Base-by-base conservation (phyloP, 2,797 vertebrate species). In the Myotis myotis region DNA sequence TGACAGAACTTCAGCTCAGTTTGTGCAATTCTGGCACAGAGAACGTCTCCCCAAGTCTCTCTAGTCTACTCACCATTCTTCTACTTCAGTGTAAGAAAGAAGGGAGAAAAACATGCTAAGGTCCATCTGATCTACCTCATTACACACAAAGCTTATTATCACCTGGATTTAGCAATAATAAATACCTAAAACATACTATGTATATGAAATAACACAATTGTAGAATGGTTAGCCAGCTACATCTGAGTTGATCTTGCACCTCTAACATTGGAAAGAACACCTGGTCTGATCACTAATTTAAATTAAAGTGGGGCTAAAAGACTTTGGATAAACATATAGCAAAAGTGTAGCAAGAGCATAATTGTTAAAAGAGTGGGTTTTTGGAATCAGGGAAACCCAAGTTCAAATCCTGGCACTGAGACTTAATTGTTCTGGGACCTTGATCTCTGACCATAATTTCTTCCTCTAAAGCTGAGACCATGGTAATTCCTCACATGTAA, bases 81-180 rank as follows among this genome's bases (percentile, higher is more conserved):
- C 51, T 47, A 47, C 15, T 25, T 93, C 62, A n/a, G 6, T 19
- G 1, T 62, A 49, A 71, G 49, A 90, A 87, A 84, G 16, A 91
- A 75, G 70, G 55, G 51, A 11, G 30, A 1, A 33, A 72, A 28
- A 28, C 11, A 30, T 25, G 11, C 41, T 33, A 23, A 76, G 47
- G 28, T 83, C 83, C 70, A 53, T 44, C 28, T 79, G 49, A 66
- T 74, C 79, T 23, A 57, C 17, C n/a, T 25, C 28, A n/a, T 20
- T 28, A 83, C 12, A 16, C 49, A n/a, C 60, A 95, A 83, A 96
- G 41, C 33, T 87, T 72, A 84, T 60, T 25, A 76, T 76, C 71
- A 76, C 41, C 66, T 81, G 60, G 51, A 23, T 84, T 93, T 30
- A 89, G 41, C 47, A 68, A 64, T n/a, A 84, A n/a, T 9, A 49